These are phyloP conservation scores for Vespertilio murinus DNA, from an alignment of 2,797 vertebrate genomes.

Conservation along the genomic window DNA sequence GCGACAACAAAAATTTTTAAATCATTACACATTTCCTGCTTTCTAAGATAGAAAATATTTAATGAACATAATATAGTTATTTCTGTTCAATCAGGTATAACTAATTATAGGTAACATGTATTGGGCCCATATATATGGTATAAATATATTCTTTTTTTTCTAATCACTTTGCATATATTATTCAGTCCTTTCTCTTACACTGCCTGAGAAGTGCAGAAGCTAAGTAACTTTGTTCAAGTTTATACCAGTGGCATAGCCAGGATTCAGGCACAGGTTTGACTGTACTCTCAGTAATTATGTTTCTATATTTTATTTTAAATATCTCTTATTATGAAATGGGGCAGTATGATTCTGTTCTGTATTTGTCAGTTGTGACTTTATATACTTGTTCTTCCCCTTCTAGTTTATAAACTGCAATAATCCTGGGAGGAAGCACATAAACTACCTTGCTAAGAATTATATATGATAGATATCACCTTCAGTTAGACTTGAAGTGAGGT, in stretches of 20 bases:
- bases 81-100: constrained; percentile 40
- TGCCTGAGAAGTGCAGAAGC: not conserved
- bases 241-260: not conserved
- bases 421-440: constrained; percentile 22
- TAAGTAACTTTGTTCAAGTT: constrained; percentile 32
- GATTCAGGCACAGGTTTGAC: not conserved
- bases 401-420: not conserved
- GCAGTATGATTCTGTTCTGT: not conserved
- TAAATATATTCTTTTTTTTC: constrained; percentile 38
- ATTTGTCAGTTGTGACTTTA: not conserved
- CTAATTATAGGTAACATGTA: constrained; percentile 31
- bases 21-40: not conserved
- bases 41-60: constrained; percentile 28
- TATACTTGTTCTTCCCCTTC: not conserved
- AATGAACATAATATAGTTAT: not conserved
- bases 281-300: not conserved
- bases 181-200: constrained; percentile 6
- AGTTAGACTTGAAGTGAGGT: constrained; percentile 16
- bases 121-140: not conserved
- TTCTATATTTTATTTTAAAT: constrained; percentile 12
- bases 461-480: not conserved
- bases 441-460: constrained; percentile 35
- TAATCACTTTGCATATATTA: constrained; percentile 18
- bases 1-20: constrained; percentile 17
- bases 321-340: not conserved